These are phyloP conservation scores for Epinephelus coioides DNA, from an alignment of 2,797 vertebrate species.

Conservation along the genomic window DNA sequence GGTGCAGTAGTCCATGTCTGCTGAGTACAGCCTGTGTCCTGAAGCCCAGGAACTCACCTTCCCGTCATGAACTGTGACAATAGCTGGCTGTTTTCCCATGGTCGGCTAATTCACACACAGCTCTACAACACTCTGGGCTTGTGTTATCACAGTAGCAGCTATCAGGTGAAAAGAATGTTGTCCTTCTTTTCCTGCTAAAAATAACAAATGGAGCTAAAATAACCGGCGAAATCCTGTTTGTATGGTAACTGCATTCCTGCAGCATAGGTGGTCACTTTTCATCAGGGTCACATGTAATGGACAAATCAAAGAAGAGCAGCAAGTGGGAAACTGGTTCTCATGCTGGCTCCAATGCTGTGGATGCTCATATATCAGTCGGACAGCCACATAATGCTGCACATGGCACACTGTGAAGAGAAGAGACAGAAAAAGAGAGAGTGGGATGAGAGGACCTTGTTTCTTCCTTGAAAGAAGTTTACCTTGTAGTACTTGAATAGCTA, in stretches of 20 bases:
- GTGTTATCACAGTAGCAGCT: constrained; percentile 58
- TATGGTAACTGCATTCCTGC: constrained; percentile 66
- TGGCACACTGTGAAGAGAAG: neutral
- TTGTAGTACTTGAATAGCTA: neutral
- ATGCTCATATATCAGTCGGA: constrained; percentile 8
- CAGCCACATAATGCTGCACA: neutral
- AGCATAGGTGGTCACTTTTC: constrained; percentile 63
- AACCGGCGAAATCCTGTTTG: constrained; percentile 64
- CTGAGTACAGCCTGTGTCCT: neutral
- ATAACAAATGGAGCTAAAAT: constrained; percentile 69
- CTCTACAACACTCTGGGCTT: constrained; percentile 6
- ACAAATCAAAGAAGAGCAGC: constrained; percentile 23
- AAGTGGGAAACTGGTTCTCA: constrained; percentile 29
- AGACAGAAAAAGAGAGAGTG: neutral
- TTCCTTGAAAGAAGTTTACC: neutral
- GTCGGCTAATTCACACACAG: constrained; percentile 26
- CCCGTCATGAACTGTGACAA: constrained; percentile 8
- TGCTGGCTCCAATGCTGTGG: constrained; percentile 12
- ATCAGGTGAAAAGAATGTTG: constrained; percentile 56
- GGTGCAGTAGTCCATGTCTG: neutral
- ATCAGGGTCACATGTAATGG: constrained; percentile 5
- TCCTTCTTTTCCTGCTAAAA: constrained; percentile 67
- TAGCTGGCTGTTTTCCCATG: constrained; percentile 38
- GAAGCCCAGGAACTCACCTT: constrained; percentile 14
- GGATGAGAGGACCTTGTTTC: neutral